Conservation (phyloP, 2,888 invertebrate genomes). For the Eilema depressum region DNA sequence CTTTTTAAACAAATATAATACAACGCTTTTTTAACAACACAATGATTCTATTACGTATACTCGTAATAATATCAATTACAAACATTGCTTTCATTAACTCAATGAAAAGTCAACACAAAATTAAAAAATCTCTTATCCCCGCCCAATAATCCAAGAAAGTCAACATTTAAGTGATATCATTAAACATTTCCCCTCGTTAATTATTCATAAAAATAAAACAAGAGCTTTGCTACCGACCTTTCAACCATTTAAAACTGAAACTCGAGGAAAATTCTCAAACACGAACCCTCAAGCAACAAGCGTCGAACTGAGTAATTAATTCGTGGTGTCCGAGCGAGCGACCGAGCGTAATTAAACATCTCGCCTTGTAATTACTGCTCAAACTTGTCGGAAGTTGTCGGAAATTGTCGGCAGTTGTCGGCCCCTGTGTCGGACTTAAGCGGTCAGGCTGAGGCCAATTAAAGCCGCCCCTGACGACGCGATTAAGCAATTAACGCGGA, state of each 20-base stretch:
- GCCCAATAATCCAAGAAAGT: constrained; percentile 19
- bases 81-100: background rate
- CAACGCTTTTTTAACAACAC: background rate
- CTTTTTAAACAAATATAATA: background rate
- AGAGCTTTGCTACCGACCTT: constrained; percentile 27
- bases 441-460: constrained; percentile 79
- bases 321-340: constrained; percentile 74
- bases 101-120: constrained; percentile 15
- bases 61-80: constrained; percentile 1
- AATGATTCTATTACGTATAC: background rate
- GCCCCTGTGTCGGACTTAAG: constrained; percentile 65
- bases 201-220: constrained; percentile 57
- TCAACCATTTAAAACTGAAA: constrained; percentile 39
- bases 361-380: constrained; percentile 84
- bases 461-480: constrained; percentile 76
- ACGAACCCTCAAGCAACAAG: constrained; percentile 65
- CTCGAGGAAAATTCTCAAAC: constrained; percentile 58
- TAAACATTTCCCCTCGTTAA: constrained; percentile 55
- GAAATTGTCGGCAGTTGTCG: constrained; percentile 68
- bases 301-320: constrained; percentile 77
- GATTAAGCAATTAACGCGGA: constrained; percentile 86
- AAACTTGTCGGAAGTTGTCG: constrained; percentile 75
- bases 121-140: constrained; percentile 23
- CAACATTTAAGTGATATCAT: constrained; percentile 45
- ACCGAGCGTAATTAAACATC: constrained; percentile 83